Base-by-base conservation (phyloP, 1,140 invertebrate species). In the Halesus radiatus region DNA sequence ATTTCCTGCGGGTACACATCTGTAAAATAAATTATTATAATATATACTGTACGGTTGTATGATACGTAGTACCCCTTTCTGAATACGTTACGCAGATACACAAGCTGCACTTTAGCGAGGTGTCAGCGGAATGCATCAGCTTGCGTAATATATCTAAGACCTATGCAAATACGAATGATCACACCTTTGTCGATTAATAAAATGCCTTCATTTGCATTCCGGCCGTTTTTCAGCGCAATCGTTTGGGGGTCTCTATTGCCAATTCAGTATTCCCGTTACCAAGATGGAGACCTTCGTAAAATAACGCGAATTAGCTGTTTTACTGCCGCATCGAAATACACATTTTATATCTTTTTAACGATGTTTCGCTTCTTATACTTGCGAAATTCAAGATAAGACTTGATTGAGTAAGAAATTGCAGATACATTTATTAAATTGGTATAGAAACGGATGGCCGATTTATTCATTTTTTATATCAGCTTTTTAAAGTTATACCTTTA, bases 101-200 rank as follows among this genome's bases (percentile, higher is more conserved):
- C 76, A 78, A 78, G 76, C 76, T 78, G 76, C 76, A 68, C 52
- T 76, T 26, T 62, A 13, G 52, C 64, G 45, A 78, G 26, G 37
- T 66, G 76, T 66, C 62, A 78, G 23, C 76, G 53, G 18, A 78
- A 52, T 50, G 72, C 60, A 76, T 78, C 53, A 23, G 62, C 18
- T 66, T 10, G 76, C 37, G 76, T 78, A 78, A 78, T 78, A 68
- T 64, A 78, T 78, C 62, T 68, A 74, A 76, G 45, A 56, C 79
- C 62, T 82, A 82, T 82, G 81, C 81, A 82, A 80, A 82, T 82
- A 23, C 50, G 37, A 26, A 45, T 32, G 64, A 80, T 82, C 77
- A 72, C 81, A 82, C 81, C 81, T 82, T 82, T 80, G n/a, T 20
- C 66, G 64, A 70, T 79, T 73, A 79, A 72, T 72, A 79, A 79